Evolutionary conservation across 2,888 invertebrate species (phyloP).

Genomic region (Ichneumoninae sp.): DNA sequence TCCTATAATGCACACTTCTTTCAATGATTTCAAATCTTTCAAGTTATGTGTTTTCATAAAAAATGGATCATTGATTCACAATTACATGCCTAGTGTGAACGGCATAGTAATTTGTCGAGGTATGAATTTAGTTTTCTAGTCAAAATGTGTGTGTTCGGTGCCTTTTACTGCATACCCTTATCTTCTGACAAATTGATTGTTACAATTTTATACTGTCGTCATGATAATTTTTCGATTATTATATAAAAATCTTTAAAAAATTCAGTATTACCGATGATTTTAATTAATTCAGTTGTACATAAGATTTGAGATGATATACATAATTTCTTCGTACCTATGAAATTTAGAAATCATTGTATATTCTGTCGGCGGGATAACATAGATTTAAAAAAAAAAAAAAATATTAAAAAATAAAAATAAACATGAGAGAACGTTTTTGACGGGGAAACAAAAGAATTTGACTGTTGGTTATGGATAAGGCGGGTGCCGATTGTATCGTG

Average conservation of each 20-base stretch:
- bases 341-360: constrained; percentile 50
- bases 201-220: constrained; percentile 58
- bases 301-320: constrained; percentile 54
- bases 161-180: constrained; percentile 30
- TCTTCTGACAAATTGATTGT: constrained; percentile 42
- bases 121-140: constrained; percentile 58
- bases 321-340: constrained; percentile 52
- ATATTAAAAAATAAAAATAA: background rate
- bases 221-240: constrained; percentile 47
- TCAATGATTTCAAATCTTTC: constrained; percentile 29
- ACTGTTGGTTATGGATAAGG: constrained; percentile 34
- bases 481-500: constrained; percentile 32
- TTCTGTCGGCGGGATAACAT: constrained; percentile 53
- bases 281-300: constrained; percentile 62
- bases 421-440: constrained; percentile 28
- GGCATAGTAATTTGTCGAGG: constrained; percentile 21
- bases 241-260: background rate
- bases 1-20: constrained; percentile 12
- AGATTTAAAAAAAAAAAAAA: constrained; percentile 40
- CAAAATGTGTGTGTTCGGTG: constrained; percentile 57
- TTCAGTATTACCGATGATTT: constrained; percentile 61
- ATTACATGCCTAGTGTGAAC: constrained; percentile 42
- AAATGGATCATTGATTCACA: constrained; percentile 25
- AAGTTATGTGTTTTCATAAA: constrained; percentile 2
- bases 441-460: constrained; percentile 18